Percentiles rank a stretch among this genome's conserved stretches.
phyloP scores from a whole-genome alignment of 2,797 vertebrate species.

The Hyperoplus lanceolatus region DNA sequence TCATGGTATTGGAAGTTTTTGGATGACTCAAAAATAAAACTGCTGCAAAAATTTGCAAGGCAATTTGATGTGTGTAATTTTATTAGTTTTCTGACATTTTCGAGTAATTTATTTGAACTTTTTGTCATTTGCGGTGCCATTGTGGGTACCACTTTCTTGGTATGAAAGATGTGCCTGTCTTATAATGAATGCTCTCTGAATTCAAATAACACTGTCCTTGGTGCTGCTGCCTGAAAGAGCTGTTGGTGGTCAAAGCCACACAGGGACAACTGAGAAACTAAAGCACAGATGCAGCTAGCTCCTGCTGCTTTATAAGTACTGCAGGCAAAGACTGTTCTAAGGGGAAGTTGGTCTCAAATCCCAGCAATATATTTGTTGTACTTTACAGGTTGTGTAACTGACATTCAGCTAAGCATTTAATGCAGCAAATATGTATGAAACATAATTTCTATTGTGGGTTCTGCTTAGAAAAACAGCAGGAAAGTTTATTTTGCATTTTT shows the following conservation, averaged over 20 bases:
- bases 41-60: not conserved
- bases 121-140: not conserved
- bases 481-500: slow-evolving; percentile 40
- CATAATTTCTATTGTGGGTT: slow-evolving; percentile 17
- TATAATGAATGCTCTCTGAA: not conserved
- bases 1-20: not conserved
- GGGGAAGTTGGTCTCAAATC: slow-evolving; percentile 15
- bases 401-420: slow-evolving; percentile 7
- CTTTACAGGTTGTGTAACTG: slow-evolving; percentile 34
- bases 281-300: not conserved
- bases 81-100: not conserved
- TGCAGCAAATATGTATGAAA: slow-evolving; percentile 1
- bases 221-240: slow-evolving; percentile 1
- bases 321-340: slow-evolving; percentile 18
- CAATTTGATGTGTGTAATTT: not conserved
- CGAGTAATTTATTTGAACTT: no score
- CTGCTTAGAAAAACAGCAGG: slow-evolving; percentile 19
- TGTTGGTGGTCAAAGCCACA: slow-evolving; percentile 1
- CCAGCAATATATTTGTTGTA: slow-evolving; percentile 15
- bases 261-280: not conserved
- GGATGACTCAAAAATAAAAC: slow-evolving; percentile 8
- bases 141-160: not conserved
- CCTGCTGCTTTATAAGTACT: slow-evolving; percentile 19
- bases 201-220: not conserved
- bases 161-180: not conserved